Evolutionary conservation across 2,797 vertebrate species (phyloP).

Genomic region (Peromyscus eremicus): DNA sequence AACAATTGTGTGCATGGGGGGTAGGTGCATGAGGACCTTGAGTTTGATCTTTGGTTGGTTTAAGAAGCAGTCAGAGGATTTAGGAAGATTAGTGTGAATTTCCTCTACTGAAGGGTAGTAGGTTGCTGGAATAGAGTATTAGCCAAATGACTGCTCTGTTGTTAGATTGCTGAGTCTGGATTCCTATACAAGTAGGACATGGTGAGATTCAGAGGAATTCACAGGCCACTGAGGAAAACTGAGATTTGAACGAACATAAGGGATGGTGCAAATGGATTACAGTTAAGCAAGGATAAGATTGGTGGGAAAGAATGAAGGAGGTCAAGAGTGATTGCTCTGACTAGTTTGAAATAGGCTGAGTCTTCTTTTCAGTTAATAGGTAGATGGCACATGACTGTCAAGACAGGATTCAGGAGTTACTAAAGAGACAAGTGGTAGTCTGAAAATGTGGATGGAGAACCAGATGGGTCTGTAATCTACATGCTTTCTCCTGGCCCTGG

Average conservation of each 20-base stretch:
- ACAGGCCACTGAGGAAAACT: slow-evolving; percentile 5
- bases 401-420: not conserved
- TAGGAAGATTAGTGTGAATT: not conserved
- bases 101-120: not conserved
- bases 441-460: not conserved
- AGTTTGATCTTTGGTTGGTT: slow-evolving; percentile 4
- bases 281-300: not conserved
- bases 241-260: not conserved
- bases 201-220: not conserved
- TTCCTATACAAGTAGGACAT: not conserved
- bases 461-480: not conserved
- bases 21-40: not conserved
- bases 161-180: slow-evolving; percentile 42
- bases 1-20: not conserved
- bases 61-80: slow-evolving; percentile 12
- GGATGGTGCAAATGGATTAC: not conserved
- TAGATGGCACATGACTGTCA: not conserved
- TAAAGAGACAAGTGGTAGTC: not conserved
- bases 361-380: not conserved
- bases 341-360: not conserved
- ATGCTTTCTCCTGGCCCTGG: not conserved
- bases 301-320: not conserved
- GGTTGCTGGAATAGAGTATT: not conserved
- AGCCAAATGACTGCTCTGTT: not conserved
- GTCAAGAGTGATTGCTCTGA: not conserved